Conservation (phyloP, 2,888 invertebrate genomes). For the Lordiphosa fenestrarum region DNA sequence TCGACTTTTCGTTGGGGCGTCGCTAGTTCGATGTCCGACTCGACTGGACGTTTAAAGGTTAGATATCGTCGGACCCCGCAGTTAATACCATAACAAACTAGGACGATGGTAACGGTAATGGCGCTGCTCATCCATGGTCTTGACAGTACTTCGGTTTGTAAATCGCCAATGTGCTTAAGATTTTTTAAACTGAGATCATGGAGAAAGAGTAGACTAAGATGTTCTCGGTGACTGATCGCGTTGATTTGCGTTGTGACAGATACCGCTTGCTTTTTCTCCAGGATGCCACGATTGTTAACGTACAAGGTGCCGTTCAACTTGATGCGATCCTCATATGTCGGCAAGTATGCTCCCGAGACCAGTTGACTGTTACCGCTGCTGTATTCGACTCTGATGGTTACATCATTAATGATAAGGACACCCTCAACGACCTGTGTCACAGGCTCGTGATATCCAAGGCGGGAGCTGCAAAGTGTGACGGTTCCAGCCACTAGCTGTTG, state of each 20-base stretch:
- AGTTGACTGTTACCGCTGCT: slow-evolving; percentile 8
- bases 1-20: slow-evolving; percentile 7
- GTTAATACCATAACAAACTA: no score
- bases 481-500: slow-evolving; percentile 1
- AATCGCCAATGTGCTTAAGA: background rate
- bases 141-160: no score
- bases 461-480: background rate
- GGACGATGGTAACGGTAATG: no score
- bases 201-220: slow-evolving; percentile 1
- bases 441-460: slow-evolving; percentile 1
- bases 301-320: slow-evolving; percentile 10
- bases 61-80: no score
- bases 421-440: slow-evolving; percentile 1
- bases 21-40: background rate
- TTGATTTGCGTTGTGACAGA: background rate
- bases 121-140: no score
- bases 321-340: slow-evolving; percentile 11
- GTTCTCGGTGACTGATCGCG: slow-evolving; percentile 1
- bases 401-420: slow-evolving; percentile 1
- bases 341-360: slow-evolving; percentile 5
- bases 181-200: slow-evolving; percentile 3
- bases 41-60: no score
- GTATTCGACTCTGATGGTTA: slow-evolving; percentile 7
- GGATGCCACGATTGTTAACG: background rate
- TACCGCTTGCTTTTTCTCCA: slow-evolving; percentile 2